These are phyloP conservation scores for Arctia plantaginis DNA, from an alignment of 2,888 invertebrate species.

Conservation along the genomic window DNA sequence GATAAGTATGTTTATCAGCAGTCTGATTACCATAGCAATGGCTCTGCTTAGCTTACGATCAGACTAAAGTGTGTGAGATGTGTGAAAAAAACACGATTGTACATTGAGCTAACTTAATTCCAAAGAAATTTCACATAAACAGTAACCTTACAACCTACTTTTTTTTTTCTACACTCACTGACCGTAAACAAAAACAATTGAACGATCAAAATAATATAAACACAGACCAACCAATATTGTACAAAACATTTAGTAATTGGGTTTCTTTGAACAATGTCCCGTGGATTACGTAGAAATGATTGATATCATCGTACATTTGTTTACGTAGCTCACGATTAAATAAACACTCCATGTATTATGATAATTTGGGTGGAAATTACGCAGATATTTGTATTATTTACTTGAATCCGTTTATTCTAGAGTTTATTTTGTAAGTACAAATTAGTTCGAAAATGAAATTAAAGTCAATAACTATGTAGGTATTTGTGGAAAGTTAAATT, in stretches of 20 bases:
- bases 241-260: constrained; percentile 5
- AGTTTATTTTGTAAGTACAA: neutral
- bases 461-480: neutral
- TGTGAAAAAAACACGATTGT: too few relatives aligned
- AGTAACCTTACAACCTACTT: neutral
- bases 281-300: neutral
- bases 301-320: neutral
- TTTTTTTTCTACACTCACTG: neutral
- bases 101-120: too few relatives aligned
- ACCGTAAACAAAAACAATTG: neutral
- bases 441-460: too few relatives aligned
- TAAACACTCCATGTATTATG: neutral
- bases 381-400: neutral
- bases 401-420: neutral
- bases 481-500: too few relatives aligned
- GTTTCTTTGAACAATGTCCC: neutral
- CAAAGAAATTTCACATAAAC: neutral
- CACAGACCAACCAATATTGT: neutral
- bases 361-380: neutral
- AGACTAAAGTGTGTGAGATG: too few relatives aligned
- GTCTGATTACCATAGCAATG: too few relatives aligned
- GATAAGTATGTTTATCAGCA: too few relatives aligned
- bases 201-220: neutral
- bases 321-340: neutral
- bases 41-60: too few relatives aligned